Conservation (phyloP, 1,140 invertebrate species). For the Drosophila trapezifrons region DNA sequence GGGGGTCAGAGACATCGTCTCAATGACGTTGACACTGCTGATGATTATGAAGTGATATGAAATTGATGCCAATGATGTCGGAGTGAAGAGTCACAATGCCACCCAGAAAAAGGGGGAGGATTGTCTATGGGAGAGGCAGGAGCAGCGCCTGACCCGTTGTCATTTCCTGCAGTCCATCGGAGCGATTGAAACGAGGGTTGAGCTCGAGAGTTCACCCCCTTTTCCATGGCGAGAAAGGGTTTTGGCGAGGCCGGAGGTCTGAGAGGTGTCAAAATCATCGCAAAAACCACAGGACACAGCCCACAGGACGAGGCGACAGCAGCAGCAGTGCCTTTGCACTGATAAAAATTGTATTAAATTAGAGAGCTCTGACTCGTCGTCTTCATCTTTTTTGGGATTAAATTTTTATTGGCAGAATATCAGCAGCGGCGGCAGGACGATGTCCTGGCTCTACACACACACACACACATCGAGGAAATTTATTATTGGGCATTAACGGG, state of each 20-base stretch:
- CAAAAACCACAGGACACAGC: constrained; percentile 31
- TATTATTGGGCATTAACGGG: constrained; percentile 78
- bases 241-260: constrained; percentile 24
- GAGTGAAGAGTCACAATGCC: constrained; percentile 72
- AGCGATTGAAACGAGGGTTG: constrained; percentile 47
- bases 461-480: constrained; percentile 45
- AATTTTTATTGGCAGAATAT: constrained; percentile 82
- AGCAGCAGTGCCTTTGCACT: constrained; percentile 44
- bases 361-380: constrained; percentile 37
- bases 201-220: constrained; percentile 11
- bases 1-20: constrained; percentile 40
- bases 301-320: constrained; percentile 13
- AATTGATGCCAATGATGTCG: constrained; percentile 79
- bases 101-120: constrained; percentile 6
- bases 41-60: constrained; percentile 81
- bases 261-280: constrained; percentile 70
- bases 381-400: constrained; percentile 64
- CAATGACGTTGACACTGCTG: constrained; percentile 70
- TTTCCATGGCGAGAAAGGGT: constrained; percentile 40
- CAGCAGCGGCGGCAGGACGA: constrained; percentile 37
- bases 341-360: constrained; percentile 78
- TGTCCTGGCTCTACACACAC: constrained; percentile 2
- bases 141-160: constrained; percentile 33
- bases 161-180: constrained; percentile 54
- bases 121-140: neutral